Evolutionary conservation across 2,797 vertebrate species (phyloP).

Genomic region (Characodon lateralis): DNA sequence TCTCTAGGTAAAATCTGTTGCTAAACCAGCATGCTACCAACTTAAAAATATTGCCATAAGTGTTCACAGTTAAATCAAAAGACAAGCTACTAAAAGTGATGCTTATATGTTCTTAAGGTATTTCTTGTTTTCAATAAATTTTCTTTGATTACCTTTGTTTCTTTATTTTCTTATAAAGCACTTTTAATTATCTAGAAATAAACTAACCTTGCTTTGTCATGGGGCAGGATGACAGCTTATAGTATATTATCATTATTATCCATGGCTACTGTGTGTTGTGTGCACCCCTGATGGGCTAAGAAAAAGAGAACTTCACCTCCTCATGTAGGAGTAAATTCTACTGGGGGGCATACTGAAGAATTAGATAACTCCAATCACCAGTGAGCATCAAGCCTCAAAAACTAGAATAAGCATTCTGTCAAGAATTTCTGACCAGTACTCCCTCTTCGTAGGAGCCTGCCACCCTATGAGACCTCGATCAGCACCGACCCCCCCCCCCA

Average conservation of each 20-base stretch:
- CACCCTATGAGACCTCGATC: slow-evolving; percentile 84
- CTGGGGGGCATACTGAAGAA: not conserved
- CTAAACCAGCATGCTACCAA: not conserved
- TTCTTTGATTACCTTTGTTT: not conserved
- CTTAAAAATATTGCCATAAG: not conserved
- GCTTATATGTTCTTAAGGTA: not conserved
- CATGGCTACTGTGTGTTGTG: slow-evolving; percentile 16
- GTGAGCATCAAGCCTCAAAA: slow-evolving; percentile 42
- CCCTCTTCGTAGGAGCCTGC: slow-evolving; percentile 68
- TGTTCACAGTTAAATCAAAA: not conserved
- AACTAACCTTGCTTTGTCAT: not conserved
- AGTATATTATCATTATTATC: not conserved
- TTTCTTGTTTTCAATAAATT: not conserved
- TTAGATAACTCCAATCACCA: slow-evolving; percentile 50
- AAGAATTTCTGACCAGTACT: slow-evolving; percentile 46
- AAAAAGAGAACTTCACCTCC: slow-evolving; percentile 67
- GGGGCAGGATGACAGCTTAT: not conserved
- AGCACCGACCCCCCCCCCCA: slow-evolving; percentile 52
- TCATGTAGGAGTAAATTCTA: slow-evolving; percentile 36
- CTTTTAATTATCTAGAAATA: not conserved
- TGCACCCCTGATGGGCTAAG: slow-evolving; percentile 44
- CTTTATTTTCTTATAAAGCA: not conserved
- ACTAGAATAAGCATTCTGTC: slow-evolving; percentile 61
- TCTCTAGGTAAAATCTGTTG: too few relatives aligned
- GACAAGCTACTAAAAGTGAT: not conserved